Conservation (phyloP, 2,888 invertebrate species). For the Acronicta psi region DNA sequence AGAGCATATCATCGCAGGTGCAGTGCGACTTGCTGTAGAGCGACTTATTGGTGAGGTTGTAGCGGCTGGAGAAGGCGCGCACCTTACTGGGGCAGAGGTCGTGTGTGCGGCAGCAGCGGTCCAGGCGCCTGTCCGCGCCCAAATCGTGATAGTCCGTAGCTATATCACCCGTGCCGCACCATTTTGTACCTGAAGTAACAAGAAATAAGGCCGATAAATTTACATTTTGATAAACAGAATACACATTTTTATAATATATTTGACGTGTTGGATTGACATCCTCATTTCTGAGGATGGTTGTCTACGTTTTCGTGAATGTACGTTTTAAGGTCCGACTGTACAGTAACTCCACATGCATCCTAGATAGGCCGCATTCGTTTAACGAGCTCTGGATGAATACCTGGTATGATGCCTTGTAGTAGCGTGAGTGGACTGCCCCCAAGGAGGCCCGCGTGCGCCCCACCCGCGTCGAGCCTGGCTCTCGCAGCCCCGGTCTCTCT, state of each 20-base stretch:
- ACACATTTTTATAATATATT: too few relatives aligned
- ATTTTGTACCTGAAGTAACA: conserved; percentile 93
- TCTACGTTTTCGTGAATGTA: too few relatives aligned
- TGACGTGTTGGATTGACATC: too few relatives aligned
- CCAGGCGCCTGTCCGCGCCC: conserved; percentile 92
- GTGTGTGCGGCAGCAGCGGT: conserved; percentile 96
- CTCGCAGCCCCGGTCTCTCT: conserved; percentile 64
- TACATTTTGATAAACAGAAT: too few relatives aligned
- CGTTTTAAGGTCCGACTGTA: too few relatives aligned
- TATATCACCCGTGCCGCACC: conserved; percentile 97
- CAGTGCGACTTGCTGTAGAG: conserved; percentile 97
- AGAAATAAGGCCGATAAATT: background rate
- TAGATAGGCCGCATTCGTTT: too few relatives aligned
- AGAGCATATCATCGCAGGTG: conserved; percentile 95
- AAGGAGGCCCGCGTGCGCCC: conserved; percentile 84
- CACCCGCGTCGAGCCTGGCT: conserved; percentile 76
- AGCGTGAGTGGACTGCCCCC: conserved; percentile 92
- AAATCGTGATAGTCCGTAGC: conserved; percentile 95
- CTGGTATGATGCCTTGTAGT: conserved; percentile 94
- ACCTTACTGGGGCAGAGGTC: conserved; percentile 96
- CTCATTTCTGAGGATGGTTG: too few relatives aligned
- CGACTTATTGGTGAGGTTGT: conserved; percentile 95
- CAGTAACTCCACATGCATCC: too few relatives aligned
- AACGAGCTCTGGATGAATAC: conserved; percentile 74
- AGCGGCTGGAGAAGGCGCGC: conserved; percentile 91